Conservation (phyloP, 2,113 vertebrate species). For the Diadophis punctatus region DNA sequence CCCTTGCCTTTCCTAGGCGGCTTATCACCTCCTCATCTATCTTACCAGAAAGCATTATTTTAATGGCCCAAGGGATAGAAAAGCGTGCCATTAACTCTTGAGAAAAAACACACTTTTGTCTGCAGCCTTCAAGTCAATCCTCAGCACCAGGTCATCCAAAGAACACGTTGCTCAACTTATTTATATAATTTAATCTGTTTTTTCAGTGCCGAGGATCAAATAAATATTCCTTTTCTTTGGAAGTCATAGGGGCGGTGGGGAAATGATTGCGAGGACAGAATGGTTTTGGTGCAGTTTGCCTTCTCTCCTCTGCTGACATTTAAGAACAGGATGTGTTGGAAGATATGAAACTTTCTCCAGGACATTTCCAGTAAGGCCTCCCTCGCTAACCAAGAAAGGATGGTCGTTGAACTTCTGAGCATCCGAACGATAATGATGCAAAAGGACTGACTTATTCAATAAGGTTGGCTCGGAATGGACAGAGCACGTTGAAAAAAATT, state of each 20-base stretch:
- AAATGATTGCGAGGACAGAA: not conserved
- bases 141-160: not conserved
- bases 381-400: conserved; percentile 31
- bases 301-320: conserved; percentile 15
- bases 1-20: too few relatives aligned
- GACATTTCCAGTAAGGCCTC: conserved; percentile 63
- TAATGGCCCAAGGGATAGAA: not conserved
- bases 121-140: not conserved
- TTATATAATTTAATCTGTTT: not conserved
- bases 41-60: not conserved
- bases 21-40: too few relatives aligned
- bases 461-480: not conserved
- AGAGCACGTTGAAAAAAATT: conserved; percentile 17
- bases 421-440: conserved; percentile 36
- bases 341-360: conserved; percentile 24
- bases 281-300: not conserved
- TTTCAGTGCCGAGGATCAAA: not conserved
- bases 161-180: not conserved
- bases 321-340: conserved; percentile 45
- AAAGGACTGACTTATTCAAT: conserved; percentile 28
- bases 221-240: conserved; percentile 1
- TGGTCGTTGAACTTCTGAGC: conserved; percentile 57
- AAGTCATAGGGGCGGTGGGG: not conserved
- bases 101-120: not conserved
- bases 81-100: not conserved